phyloP scores from a whole-genome alignment of 1,140 invertebrate genomes.

The Muscidifurax raptorellus region DNA sequence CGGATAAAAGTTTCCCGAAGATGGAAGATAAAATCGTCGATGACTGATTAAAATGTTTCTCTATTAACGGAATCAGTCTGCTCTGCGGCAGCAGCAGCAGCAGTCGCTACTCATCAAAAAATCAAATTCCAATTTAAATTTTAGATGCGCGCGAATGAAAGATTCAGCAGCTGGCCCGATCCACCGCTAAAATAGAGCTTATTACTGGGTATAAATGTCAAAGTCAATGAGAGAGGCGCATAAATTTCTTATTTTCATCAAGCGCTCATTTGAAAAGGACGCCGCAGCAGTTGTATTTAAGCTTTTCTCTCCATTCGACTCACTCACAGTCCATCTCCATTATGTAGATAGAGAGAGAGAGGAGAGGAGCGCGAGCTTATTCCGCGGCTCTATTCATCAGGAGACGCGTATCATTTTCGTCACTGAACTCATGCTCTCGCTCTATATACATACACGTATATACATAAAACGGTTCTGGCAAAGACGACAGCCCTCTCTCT shows the following conservation, averaged over 20 bases:
- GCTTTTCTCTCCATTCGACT: neutral
- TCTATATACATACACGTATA: neutral
- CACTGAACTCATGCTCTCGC: slow-evolving; percentile 11
- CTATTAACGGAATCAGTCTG: neutral
- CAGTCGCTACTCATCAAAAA: neutral
- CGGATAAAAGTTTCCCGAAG: no score
- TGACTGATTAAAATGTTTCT: neutral
- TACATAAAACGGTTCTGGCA: slow-evolving; percentile 5
- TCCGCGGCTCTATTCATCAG: slow-evolving; percentile 16
- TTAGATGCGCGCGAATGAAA: neutral
- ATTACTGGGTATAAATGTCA: neutral
- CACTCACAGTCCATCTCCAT: neutral
- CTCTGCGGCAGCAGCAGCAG: neutral
- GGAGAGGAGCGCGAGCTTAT: neutral
- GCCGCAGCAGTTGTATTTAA: neutral
- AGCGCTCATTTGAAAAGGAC: neutral
- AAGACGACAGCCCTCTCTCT: slow-evolving; percentile 1
- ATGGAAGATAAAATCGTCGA: neutral
- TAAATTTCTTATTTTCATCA: slow-evolving; percentile 3
- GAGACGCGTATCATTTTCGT: slow-evolving; percentile 37
- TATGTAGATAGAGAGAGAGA: neutral
- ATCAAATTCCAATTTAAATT: slow-evolving; percentile 16
- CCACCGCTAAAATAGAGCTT: neutral
- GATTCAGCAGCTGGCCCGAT: neutral
- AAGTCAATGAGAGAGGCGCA: neutral